Conservation (phyloP, 2,797 vertebrate species). For the Rhabdophis nuchalis region DNA sequence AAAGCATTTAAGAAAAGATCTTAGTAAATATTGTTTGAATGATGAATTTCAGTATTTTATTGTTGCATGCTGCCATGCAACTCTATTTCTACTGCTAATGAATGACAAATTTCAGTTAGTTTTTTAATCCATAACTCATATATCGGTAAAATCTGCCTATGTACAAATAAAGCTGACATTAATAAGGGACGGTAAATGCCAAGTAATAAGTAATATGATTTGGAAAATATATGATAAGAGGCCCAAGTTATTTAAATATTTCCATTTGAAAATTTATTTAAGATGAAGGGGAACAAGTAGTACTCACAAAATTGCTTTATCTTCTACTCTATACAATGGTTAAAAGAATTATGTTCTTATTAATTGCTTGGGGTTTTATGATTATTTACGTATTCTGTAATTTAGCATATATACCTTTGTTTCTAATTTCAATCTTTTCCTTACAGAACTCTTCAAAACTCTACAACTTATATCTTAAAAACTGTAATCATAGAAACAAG, state of each 20-base stretch:
- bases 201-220: neutral
- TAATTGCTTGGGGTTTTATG: constrained; percentile 41
- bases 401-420: constrained; percentile 45
- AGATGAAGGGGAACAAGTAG: constrained; percentile 18
- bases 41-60: constrained; percentile 33
- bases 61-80: constrained; percentile 12
- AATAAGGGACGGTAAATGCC: constrained; percentile 14
- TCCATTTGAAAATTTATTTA: constrained; percentile 32
- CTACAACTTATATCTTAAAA: constrained; percentile 39
- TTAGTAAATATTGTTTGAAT: constrained; percentile 27
- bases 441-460: constrained; percentile 15
- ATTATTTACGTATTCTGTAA: constrained; percentile 25
- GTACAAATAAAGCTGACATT: neutral
- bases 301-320: constrained; percentile 29
- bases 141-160: constrained; percentile 18
- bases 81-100: neutral
- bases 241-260: constrained; percentile 8
- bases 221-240: constrained; percentile 19
- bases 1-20: constrained; percentile 27
- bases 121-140: neutral
- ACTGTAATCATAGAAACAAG: constrained; percentile 50
- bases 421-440: constrained; percentile 25
- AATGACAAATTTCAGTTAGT: constrained; percentile 23
- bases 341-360: constrained; percentile 19
- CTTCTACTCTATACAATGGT: constrained; percentile 31